Percentiles rank a stretch among this genome's conserved stretches.
phyloP scores from a whole-genome alignment of 1,140 invertebrate species.

The Microvelia longipes region DNA sequence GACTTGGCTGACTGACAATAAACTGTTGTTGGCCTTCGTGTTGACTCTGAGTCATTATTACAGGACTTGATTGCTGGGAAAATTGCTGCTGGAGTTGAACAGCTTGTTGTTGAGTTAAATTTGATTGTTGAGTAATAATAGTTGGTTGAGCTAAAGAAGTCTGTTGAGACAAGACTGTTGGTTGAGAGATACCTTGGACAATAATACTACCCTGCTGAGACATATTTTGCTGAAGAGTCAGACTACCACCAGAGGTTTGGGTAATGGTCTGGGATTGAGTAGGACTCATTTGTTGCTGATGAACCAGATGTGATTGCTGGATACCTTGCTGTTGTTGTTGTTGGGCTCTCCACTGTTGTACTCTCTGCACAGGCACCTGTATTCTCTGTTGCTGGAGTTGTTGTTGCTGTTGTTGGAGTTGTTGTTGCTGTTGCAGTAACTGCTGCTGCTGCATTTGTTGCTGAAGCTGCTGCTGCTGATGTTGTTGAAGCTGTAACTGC shows the following conservation, averaged over 20 bases:
- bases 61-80: conserved; percentile 10
- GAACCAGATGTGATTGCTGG: conserved; percentile 14
- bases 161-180: background rate
- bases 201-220: conserved; percentile 15
- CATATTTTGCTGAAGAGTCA: conserved; percentile 26
- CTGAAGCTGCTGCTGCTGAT: conserved; percentile 20
- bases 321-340: conserved; percentile 24
- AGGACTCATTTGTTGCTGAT: conserved; percentile 15
- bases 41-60: conserved; percentile 13
- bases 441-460: conserved; percentile 36
- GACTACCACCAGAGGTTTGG: conserved; percentile 8
- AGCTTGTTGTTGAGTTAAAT: conserved; percentile 13
- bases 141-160: background rate
- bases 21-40: conserved; percentile 19
- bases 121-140: conserved; percentile 5
- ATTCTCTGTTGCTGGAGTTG: conserved; percentile 21
- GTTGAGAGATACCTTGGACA: conserved; percentile 11
- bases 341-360: conserved; percentile 20
- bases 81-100: conserved; percentile 9
- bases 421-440: conserved; percentile 18
- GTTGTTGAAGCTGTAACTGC: conserved; percentile 18
- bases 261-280: conserved; percentile 14
- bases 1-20: conserved; percentile 13
- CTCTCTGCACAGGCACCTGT: conserved; percentile 20
- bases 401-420: conserved; percentile 26